Evolutionary conservation across 2,888 invertebrate species (phyloP), one percentile per base, ranked within the genome.

Genomic region (Eudemis profundana): DNA sequence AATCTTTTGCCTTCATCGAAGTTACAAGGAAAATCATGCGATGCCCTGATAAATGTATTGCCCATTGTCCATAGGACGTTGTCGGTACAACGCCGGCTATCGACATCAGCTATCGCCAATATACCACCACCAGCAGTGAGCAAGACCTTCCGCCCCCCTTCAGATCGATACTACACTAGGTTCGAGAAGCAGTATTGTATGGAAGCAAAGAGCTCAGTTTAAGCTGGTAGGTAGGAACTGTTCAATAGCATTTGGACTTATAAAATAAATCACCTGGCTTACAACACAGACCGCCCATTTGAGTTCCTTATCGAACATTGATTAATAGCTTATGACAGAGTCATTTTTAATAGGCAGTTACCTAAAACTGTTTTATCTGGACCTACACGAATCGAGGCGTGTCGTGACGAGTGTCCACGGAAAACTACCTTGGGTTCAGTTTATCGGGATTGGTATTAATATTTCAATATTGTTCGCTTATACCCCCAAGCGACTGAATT

Each of bases 301-400:
- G 86, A 83, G 76, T 76, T 76, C 74, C 78, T 88, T 90, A 90
- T 90, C 89, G 85, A 87, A 87, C 78, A 78, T 87, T 90, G 90
- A 90, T 89, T 89, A 84, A 90, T 90, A 87, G 85, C 77, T 74
- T 84, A 75, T 82, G 85, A 85, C 83, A 84, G 82, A 82, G 79
- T 78, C 84, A 86, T 86, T 84, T 83, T 86, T 84, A 87, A 83
- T 65, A 65, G 53, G 86, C 85, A 86, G 83, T 81, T 80, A 73
- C 74, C 73, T 79, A 79, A 83, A 83, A 80, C 72, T 79, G 81
- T 78, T 76, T 74, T 74, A 79, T 82, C 78, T 75, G 69, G 74
- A 78, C 73, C 72, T 73, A 75, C 75, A 76, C 47, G 72, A 68
- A 68, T 71, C 69, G 69, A 36, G 38, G 50, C 56, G 59, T 53